Evolutionary conservation across 2,888 invertebrate genomes (phyloP), one percentile per base, ranked within the genome.

Genomic region (Nomada flava): DNA sequence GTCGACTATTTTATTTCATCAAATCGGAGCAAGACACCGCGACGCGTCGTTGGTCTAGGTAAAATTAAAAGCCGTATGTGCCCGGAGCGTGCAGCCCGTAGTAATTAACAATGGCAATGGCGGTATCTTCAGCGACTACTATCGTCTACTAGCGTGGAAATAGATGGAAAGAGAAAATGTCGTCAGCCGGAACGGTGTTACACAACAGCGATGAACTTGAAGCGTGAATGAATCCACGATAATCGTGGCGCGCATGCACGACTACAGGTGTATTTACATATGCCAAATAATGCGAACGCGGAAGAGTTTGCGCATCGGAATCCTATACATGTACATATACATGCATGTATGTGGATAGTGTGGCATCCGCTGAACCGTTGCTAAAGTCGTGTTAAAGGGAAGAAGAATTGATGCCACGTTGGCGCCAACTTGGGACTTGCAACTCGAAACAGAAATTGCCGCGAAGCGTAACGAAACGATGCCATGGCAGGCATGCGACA

Each of bases 141-240:
- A 47, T 13, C 15, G 11, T 47, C 15, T 13, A 47, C 47, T 47
- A 47, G 15, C 15, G 11, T 3, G 18, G 26, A 71, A 71, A n/a
- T 20, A 20, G 15, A 50, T 10, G 13, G 18, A 52, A 60, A 50
- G n/a, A 29, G 26, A 60, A 67, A 65, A 26, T 52, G 18, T 52
- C 57, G 53, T 52, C 52, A 57, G n/a, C 18, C 26, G 26, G 3
- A 15, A 4, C 5, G 20, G 5, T 0, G 59, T 77, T 76, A 60
- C 64, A 20, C 47, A 50, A 75, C 7, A 36, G 10, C 52, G 53
- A 11, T 44, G 44, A 47, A 20, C n/a, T 42, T 4, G 55, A 26
- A n/a, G 13, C 26, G 29, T 50, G 67, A 65, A 76, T 26, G 60
- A 62, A 76, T 76, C 7, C 11, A 4, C 13, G 7, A 59, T 74